Conservation (phyloP, 2,888 invertebrate genomes). For the Pachydiplax longipennis region DNA sequence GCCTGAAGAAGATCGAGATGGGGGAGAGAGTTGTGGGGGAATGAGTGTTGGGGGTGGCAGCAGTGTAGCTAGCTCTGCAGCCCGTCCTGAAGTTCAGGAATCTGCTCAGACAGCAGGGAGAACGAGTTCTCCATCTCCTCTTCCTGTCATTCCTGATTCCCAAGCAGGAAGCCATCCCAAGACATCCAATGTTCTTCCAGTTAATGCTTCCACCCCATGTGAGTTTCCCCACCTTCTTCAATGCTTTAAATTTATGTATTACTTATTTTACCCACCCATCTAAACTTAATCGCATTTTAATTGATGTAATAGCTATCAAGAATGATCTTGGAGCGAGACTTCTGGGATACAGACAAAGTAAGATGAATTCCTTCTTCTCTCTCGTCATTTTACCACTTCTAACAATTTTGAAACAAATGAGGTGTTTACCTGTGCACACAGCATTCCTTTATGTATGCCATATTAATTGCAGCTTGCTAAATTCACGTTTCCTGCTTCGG, state of each 20-base stretch:
- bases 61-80: slow-evolving; percentile 16
- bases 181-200: slow-evolving; percentile 1
- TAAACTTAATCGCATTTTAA: background rate
- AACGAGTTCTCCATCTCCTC: background rate
- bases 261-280: background rate
- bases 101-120: background rate
- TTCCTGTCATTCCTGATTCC: background rate
- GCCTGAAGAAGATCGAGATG: slow-evolving; percentile 40
- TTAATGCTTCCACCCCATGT: background rate
- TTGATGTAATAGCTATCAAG: background rate
- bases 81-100: background rate
- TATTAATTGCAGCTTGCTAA: too few relatives aligned
- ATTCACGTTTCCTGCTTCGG: too few relatives aligned
- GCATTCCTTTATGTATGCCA: too few relatives aligned
- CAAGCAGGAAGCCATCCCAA: background rate
- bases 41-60: slow-evolving; percentile 32
- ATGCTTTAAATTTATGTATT: background rate
- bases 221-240: background rate
- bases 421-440: too few relatives aligned
- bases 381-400: too few relatives aligned
- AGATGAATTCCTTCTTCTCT: too few relatives aligned
- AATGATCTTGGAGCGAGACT: too few relatives aligned
- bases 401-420: too few relatives aligned
- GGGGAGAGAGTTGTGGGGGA: slow-evolving; percentile 5
- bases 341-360: too few relatives aligned